Base-by-base conservation (phyloP, 2,888 invertebrate genomes). In the Copidosoma aretas region DNA sequence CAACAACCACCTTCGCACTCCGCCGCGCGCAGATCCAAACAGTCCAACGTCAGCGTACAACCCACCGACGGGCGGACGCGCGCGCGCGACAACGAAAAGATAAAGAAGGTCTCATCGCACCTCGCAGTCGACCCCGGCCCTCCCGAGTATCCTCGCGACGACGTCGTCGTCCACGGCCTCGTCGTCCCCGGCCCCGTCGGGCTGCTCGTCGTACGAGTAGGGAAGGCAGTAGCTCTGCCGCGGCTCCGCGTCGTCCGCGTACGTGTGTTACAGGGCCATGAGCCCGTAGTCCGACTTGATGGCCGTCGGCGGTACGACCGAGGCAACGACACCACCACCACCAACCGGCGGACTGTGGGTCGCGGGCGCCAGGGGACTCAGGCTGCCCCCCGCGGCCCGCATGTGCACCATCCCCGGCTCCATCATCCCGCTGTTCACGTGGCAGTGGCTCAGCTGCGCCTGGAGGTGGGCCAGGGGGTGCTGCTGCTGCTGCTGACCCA, bases 281-380 rank as follows among this genome's bases (percentile, higher is more conserved):
- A 95, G 89, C 84, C 93, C 94, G 82, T 94, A 94, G 86, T 94
- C 94, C 77, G 93, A 92, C 85, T 94, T 94, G 79, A 93, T 92
- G 79, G 90, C 87, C 73, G 89, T 86, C 75, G 88, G 87, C 75
- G 78, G 77, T 1, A 78, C 76, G 32, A 8, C 32, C 32, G 77
- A 69, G 8, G 79, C 73, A 49, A 79, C 66, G n/a, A n/a, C n/a
- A n/a, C n/a, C n/a, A n/a, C n/a, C n/a, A n/a, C n/a, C n/a, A 53
- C 80, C 80, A 61, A 57, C 81, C 10, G 82, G 77, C n/a, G 83
- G 82, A 75, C 80, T 82, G 65, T 46, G 43, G 14, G 77, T 75
- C 10, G 83, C 79, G 1, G 83, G 83, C n/a, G 81, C 81, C 49
- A 83, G 75, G 21, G 84, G 84, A 73, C 83, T 84, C 73, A 84